Conservation (phyloP, 1,140 invertebrate genomes). For the Atopsyche davidsoni region DNA sequence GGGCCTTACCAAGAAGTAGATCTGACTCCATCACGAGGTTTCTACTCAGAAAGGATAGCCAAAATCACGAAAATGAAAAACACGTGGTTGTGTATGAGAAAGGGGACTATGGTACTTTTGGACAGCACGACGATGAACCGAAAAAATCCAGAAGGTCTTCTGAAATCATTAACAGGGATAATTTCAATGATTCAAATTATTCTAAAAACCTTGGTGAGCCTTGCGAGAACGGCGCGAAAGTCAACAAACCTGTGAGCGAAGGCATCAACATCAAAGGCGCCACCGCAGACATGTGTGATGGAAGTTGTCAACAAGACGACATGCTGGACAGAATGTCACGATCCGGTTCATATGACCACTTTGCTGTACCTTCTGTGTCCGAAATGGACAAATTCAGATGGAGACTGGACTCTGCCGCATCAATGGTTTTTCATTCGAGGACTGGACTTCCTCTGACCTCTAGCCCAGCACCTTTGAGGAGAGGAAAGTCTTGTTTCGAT, state of each 20-base stretch:
- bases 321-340: background rate
- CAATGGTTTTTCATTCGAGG: constrained; percentile 77
- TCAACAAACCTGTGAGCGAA: constrained; percentile 24
- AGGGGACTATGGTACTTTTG: constrained; percentile 43
- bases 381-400: constrained; percentile 71
- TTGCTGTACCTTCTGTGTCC: constrained; percentile 55
- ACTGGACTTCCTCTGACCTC: constrained; percentile 81
- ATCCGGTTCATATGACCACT: constrained; percentile 25
- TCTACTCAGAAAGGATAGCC: too few species aligned
- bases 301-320: background rate
- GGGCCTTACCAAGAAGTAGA: background rate
- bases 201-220: too few species aligned
- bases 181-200: too few species aligned
- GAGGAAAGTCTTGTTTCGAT: constrained; percentile 73
- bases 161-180: background rate
- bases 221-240: constrained; percentile 28
- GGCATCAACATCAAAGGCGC: background rate
- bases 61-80: constrained; percentile 29
- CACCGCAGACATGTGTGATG: background rate
- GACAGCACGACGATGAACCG: constrained; percentile 10
- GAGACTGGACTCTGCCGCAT: constrained; percentile 70
- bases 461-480: constrained; percentile 75
- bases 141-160: background rate
- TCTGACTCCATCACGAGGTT: constrained; percentile 1
- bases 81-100: constrained; percentile 43